Evolutionary conservation across 2,113 vertebrate species (phyloP).

Genomic region (Phyllopteryx taeniolatus): DNA sequence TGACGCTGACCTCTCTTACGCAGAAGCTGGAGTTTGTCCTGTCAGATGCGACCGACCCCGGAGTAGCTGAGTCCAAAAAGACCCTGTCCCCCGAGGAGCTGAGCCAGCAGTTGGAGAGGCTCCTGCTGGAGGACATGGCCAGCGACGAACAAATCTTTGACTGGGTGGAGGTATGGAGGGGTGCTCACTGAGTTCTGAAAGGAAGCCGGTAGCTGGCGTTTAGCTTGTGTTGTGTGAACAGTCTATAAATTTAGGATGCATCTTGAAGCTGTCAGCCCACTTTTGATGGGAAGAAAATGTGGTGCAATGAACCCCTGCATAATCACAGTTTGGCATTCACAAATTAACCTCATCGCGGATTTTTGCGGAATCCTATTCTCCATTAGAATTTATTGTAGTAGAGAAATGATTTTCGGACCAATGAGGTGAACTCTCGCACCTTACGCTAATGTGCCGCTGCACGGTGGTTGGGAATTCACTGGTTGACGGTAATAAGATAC

Average conservation of each 20-base stretch:
- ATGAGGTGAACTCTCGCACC: not conserved
- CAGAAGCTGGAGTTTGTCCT: slow-evolving; percentile 92
- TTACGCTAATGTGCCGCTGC: not conserved
- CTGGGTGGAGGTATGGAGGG: slow-evolving; percentile 88
- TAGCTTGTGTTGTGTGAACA: too few relatives aligned
- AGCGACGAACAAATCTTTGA: slow-evolving; percentile 97
- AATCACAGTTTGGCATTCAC: too few relatives aligned
- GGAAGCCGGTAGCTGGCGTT: not conserved
- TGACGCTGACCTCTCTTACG: not conserved
- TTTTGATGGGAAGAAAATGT: too few relatives aligned
- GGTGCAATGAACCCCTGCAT: too few relatives aligned
- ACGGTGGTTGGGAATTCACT: not conserved
- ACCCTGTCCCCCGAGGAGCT: slow-evolving; percentile 85
- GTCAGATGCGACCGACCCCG: slow-evolving; percentile 77
- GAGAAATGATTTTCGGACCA: too few relatives aligned
- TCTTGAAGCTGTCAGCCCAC: too few relatives aligned
- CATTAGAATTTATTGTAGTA: not conserved
- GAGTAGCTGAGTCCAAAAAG: slow-evolving; percentile 78
- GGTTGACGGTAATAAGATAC: not conserved
- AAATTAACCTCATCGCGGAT: too few relatives aligned
- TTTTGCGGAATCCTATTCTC: too few relatives aligned
- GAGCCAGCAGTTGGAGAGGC: slow-evolving; percentile 84
- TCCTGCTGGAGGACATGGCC: slow-evolving; percentile 90
- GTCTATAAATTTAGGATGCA: too few relatives aligned
- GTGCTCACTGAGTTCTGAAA: not conserved